phyloP scores from a whole-genome alignment of 2,888 invertebrate genomes.

The Rhagophthalmus giganteus region DNA sequence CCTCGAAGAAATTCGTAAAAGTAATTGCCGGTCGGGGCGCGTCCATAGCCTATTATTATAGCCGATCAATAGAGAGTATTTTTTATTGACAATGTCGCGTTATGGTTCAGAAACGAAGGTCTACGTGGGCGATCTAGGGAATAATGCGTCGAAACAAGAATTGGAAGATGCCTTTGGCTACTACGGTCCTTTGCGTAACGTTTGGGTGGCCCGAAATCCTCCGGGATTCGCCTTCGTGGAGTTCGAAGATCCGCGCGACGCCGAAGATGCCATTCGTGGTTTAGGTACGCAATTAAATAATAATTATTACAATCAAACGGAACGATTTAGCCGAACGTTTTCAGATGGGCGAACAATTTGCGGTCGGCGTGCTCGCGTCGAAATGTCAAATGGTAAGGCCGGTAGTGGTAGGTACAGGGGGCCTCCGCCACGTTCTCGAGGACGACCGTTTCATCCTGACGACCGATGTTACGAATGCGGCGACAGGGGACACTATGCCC shows the following conservation, averaged over 20 bases:
- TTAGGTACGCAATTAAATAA: no score
- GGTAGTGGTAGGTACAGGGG: conserved; percentile 57
- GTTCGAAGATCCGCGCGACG: conserved; percentile 90
- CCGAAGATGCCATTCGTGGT: conserved; percentile 82
- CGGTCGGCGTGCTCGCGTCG: conserved; percentile 87
- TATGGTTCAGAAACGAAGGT: conserved; percentile 89
- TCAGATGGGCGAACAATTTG: conserved; percentile 82
- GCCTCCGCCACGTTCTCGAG: conserved; percentile 64
- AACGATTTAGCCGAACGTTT: no score
- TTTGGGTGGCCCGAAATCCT: conserved; percentile 97
- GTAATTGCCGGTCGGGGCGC: conserved; percentile 24
- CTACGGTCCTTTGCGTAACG: conserved; percentile 89
- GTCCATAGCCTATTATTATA: conserved; percentile 13
- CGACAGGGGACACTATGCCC: conserved; percentile 89
- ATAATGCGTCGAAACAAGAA: conserved; percentile 88
- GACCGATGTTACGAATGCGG: conserved; percentile 95
- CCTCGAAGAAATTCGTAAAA: no score
- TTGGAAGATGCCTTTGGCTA: conserved; percentile 91
- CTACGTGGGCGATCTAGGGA: conserved; percentile 93
- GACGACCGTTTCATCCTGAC: conserved; percentile 83
- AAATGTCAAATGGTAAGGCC: conserved; percentile 86
- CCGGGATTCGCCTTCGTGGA: conserved; percentile 96
- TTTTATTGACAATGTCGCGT: conserved; percentile 66
- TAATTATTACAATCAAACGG: no score
- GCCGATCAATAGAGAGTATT: conserved; percentile 19